Conservation (phyloP, 2,113 vertebrate species). For the Athene cunicularia region DNA sequence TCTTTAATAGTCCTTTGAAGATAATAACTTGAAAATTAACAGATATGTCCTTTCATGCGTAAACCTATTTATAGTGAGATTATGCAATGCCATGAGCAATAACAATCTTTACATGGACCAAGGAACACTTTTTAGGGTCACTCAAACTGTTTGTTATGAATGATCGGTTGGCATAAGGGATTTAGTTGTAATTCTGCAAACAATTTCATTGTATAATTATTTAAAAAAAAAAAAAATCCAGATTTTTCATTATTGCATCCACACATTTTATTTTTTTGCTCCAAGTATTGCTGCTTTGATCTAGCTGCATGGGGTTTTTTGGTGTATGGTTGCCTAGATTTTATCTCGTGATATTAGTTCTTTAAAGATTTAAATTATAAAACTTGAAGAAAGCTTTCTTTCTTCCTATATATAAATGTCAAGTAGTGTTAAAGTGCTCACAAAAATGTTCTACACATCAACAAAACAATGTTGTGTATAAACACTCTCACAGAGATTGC, state of each 20-base stretch:
- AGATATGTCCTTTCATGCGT: background rate
- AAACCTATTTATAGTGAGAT: background rate
- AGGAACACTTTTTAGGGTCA: background rate
- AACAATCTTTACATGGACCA: background rate
- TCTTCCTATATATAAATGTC: background rate
- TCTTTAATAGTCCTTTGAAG: background rate
- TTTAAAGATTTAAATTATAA: background rate
- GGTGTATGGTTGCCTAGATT: background rate
- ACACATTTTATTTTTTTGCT: background rate
- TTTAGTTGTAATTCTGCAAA: background rate
- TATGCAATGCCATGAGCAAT: background rate
- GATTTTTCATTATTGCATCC: background rate
- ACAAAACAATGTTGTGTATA: background rate
- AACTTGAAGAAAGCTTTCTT: background rate
- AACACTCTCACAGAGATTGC: background rate
- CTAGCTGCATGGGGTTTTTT: background rate
- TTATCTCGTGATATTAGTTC: background rate
- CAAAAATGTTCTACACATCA: background rate
- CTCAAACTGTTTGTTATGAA: background rate
- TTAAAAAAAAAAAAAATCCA: background rate
- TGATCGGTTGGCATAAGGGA: rapidly evolving
- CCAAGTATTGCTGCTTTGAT: background rate
- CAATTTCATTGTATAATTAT: background rate
- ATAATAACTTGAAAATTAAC: background rate
- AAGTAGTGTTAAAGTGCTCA: background rate